Percentiles rank a stretch among this genome's conserved stretches.
phyloP scores from a whole-genome alignment of 1,140 invertebrate genomes.

The Pararge aegeria region DNA sequence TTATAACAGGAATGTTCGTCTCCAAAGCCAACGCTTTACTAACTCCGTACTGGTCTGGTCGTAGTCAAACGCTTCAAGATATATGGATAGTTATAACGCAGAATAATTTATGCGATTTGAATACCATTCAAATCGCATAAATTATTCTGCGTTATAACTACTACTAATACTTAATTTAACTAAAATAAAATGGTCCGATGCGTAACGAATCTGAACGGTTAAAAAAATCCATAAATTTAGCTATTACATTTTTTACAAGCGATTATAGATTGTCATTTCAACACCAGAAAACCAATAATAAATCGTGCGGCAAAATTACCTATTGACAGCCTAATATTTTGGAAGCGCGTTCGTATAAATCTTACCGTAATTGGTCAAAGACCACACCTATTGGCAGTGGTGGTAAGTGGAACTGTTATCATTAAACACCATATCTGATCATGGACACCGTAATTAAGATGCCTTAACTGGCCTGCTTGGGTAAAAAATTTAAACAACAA shows the following conservation, averaged over 20 bases:
- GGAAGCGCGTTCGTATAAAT: conserved; percentile 41
- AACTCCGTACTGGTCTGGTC: no score
- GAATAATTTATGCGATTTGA: conserved; percentile 8
- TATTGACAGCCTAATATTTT: conserved; percentile 31
- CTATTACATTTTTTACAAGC: conserved; percentile 36
- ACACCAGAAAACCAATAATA: conserved; percentile 34
- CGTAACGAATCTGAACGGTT: conserved; percentile 10
- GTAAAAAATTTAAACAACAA: conserved; percentile 10
- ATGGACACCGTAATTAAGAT: conserved; percentile 47
- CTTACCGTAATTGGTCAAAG: conserved; percentile 36
- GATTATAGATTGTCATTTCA: conserved; percentile 36
- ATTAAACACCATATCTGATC: conserved; percentile 33
- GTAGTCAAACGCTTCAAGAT: no score
- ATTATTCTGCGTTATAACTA: neutral
- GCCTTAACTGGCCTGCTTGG: conserved; percentile 26
- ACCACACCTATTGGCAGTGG: conserved; percentile 49
- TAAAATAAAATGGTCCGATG: conserved; percentile 10
- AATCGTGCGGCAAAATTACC: conserved; percentile 33
- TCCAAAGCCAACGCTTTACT: no score
- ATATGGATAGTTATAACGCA: neutral
- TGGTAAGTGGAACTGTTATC: conserved; percentile 33
- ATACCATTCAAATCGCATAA: conserved; percentile 6
- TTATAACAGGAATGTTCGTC: no score
- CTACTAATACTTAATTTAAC: conserved; percentile 1
- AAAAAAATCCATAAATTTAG: conserved; percentile 36